A percentile compares a stretch with the other conserved stretches of the same genome.
These are phyloP conservation scores for Dimorphilus gyrociliatus DNA, from an alignment of 2,888 invertebrate genomes.

Conservation along the genomic window DNA sequence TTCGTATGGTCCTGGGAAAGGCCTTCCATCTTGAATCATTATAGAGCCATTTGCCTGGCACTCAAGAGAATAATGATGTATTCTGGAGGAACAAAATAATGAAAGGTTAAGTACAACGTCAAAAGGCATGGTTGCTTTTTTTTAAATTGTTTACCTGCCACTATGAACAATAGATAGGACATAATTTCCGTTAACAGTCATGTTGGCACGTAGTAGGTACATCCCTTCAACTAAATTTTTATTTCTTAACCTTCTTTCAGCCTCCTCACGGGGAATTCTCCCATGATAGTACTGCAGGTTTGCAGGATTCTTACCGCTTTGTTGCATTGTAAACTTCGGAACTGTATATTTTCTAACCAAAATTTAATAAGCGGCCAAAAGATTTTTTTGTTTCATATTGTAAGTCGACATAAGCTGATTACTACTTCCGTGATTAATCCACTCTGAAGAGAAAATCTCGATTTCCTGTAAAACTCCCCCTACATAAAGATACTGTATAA, in stretches of 20 bases:
- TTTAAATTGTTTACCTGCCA: slow-evolving; percentile 19
- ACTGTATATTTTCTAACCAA: too few relatives aligned
- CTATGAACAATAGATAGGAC: slow-evolving; percentile 32
- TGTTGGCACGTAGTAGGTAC: slow-evolving; percentile 32
- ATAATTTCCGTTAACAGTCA: slow-evolving; percentile 31
- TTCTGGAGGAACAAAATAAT: slow-evolving; percentile 14
- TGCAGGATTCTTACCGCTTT: too few relatives aligned
- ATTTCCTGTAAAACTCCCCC: too few relatives aligned
- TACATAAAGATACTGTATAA: too few relatives aligned
- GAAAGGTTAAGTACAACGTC: too few relatives aligned
- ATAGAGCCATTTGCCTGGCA: slow-evolving; percentile 31
- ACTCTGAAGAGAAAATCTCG: too few relatives aligned
- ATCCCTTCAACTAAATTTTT: slow-evolving; percentile 23
- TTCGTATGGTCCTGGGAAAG: slow-evolving; percentile 30
- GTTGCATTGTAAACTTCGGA: too few relatives aligned
- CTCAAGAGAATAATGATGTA: slow-evolving; percentile 36
- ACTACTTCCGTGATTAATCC: too few relatives aligned
- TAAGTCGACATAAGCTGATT: too few relatives aligned
- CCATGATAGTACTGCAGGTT: slow-evolving; percentile 28
- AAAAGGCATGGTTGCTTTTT: too few relatives aligned
- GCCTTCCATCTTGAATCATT: slow-evolving; percentile 30
- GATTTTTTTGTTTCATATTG: too few relatives aligned
- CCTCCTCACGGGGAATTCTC: slow-evolving; percentile 35
- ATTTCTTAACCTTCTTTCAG: slow-evolving; percentile 24
- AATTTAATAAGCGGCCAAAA: too few relatives aligned